Base-by-base conservation (phyloP, 2,113 vertebrate genomes). In the Nanger granti region DNA sequence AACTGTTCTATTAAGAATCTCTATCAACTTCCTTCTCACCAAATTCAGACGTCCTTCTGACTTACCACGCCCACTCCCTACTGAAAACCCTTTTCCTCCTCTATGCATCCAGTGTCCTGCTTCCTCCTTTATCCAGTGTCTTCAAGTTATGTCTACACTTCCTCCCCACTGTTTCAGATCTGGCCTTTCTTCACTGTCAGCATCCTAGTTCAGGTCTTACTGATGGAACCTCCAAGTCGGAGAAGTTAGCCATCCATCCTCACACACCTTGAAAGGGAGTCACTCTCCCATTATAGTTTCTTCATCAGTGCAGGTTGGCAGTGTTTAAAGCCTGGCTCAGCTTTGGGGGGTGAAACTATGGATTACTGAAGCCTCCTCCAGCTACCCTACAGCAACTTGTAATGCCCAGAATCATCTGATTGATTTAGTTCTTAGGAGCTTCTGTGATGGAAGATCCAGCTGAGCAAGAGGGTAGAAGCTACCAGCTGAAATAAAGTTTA, bases 401-500 rank as follows among this genome's bases (percentile, higher is more conserved):
- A 95, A 83, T 64, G 66, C 82, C 59, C 64, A 93, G 41, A 90
- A 91, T 83, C 59, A 96, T 57, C 76, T 93, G 26, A 12, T 29
- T 89, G 64, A 82, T 86, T 96, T 54, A 73, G 66, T 87, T 84
- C 76, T 57, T 47, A 44, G 29, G 60, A 93, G 34, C 10, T 18
- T 60, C 57, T 76, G 24, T 89, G 60, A 89, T 92, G 11, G 94
- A 94, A 97, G 64, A 55, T 22, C 55, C 47, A 49, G 84, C 59
- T 37, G 34, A 86, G 34, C 3, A 34, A 79, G 9, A 59, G 20
- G 31, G 64, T 57, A 5, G 31, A 52, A 83, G 14, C 79, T 89
- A 79, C 41, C 31, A 87, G 79, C 28, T 94, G 69, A 94, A 94
- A 97, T 89, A 83, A 91, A 89, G 62, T 88, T 54, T 91, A 86